A percentile compares a stretch with the other conserved stretches of the same genome.
phyloP scores from a whole-genome alignment of 2,797 vertebrate genomes.

The Hylomyscus alleni region DNA sequence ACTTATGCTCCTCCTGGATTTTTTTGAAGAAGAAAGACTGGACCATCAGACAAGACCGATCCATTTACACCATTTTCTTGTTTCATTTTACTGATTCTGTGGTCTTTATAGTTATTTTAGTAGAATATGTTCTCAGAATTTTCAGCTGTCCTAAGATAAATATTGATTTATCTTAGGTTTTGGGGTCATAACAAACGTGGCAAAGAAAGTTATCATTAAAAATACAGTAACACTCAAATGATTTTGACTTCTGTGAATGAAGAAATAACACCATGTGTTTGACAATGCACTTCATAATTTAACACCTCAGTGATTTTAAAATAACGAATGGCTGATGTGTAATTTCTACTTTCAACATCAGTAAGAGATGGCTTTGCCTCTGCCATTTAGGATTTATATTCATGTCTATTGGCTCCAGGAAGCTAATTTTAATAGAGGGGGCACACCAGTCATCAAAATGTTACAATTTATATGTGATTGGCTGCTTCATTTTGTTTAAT shows the following conservation, averaged over 20 bases:
- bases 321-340: conserved; percentile 62
- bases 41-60: not conserved
- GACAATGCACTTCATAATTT: conserved; percentile 70
- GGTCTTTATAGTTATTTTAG: not conserved
- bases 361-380: conserved; percentile 57
- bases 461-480: conserved; percentile 24
- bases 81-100: not conserved
- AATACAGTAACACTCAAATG: conserved; percentile 14
- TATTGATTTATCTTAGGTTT: conserved; percentile 35
- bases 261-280: conserved; percentile 67
- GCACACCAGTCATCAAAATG: not conserved
- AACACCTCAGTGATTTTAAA: conserved; percentile 72
- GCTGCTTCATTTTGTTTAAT: not conserved
- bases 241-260: conserved; percentile 75
- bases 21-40: not conserved
- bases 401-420: not conserved
- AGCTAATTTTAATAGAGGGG: not conserved
- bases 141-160: not conserved
- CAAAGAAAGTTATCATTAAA: conserved; percentile 20
- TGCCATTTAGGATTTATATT: conserved; percentile 71
- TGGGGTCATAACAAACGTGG: not conserved
- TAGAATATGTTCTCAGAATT: not conserved
- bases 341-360: conserved; percentile 59
- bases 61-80: not conserved
- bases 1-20: not conserved